Percentiles rank a stretch among this genome's conserved stretches.
These are phyloP conservation scores for Etheostoma nigrum DNA, from an alignment of 2,797 vertebrate genomes.

Conservation along the genomic window DNA sequence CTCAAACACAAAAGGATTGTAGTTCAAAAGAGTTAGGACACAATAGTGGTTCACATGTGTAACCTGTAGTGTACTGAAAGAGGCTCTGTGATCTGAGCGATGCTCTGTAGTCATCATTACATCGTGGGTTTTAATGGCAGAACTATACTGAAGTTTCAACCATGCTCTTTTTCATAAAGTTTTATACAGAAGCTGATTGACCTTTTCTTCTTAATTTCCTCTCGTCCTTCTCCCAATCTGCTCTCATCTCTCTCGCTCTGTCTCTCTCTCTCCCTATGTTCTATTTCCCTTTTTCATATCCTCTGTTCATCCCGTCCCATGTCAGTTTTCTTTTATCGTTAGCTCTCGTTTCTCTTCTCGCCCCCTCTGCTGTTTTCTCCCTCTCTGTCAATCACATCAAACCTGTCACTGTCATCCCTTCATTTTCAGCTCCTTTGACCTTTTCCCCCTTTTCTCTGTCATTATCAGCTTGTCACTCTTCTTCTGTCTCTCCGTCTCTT, in stretches of 20 bases:
- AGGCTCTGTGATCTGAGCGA: constrained; percentile 37
- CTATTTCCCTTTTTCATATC: neutral
- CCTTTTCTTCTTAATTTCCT: constrained; percentile 24
- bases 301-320: neutral
- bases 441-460: constrained; percentile 15
- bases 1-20: constrained; percentile 58
- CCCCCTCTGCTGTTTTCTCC: neutral
- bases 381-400: constrained; percentile 7
- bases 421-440: constrained; percentile 18
- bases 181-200: neutral
- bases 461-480: constrained; percentile 30
- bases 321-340: constrained; percentile 9
- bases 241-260: neutral
- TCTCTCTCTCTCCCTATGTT: neutral
- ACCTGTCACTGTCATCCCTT: constrained; percentile 35
- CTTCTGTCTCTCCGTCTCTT: constrained; percentile 7
- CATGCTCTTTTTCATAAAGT: neutral
- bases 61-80: constrained; percentile 15
- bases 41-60: constrained; percentile 44
- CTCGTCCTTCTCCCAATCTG: neutral
- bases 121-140: constrained; percentile 1
- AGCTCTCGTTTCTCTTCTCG: neutral
- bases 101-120: neutral
- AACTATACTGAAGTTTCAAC: constrained; percentile 1
- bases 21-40: constrained; percentile 71